phyloP scores from a whole-genome alignment of 2,113 vertebrate species.

The Pardalotus punctatus region DNA sequence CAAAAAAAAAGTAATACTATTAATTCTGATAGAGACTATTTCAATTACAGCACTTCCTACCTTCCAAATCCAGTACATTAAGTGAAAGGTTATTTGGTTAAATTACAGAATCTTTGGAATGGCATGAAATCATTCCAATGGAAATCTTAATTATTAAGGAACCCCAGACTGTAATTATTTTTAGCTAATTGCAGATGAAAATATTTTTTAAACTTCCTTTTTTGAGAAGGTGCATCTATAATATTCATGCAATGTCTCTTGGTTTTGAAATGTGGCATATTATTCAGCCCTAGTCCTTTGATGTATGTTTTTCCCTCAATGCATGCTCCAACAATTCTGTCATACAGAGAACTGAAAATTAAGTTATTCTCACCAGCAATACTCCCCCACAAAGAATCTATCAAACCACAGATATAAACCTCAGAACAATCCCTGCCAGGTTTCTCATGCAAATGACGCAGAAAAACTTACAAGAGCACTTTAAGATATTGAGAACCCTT shows the following conservation, averaged over 20 bases:
- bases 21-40: neutral
- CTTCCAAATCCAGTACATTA: neutral
- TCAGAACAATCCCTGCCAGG: slow-evolving; percentile 90
- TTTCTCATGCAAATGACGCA: slow-evolving; percentile 96
- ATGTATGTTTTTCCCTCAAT: slow-evolving; percentile 79
- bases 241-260: slow-evolving; percentile 58
- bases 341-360: slow-evolving; percentile 91
- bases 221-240: slow-evolving; percentile 50
- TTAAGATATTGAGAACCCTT: slow-evolving; percentile 91
- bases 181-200: slow-evolving; percentile 44
- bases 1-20: neutral
- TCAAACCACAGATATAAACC: slow-evolving; percentile 93
- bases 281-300: slow-evolving; percentile 77
- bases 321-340: slow-evolving; percentile 85
- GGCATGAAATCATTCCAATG: neutral
- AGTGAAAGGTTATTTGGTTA: slow-evolving; percentile 11
- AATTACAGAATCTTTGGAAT: neutral
- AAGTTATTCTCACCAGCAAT: slow-evolving; percentile 93
- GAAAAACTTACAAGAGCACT: slow-evolving; percentile 95
- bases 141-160: slow-evolving; percentile 33
- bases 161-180: slow-evolving; percentile 12
- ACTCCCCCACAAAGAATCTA: slow-evolving; percentile 88
- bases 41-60: neutral
- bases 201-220: neutral
- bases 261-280: slow-evolving; percentile 74